phyloP scores from a whole-genome alignment of 2,888 invertebrate genomes.

The Stenurella melanura region DNA sequence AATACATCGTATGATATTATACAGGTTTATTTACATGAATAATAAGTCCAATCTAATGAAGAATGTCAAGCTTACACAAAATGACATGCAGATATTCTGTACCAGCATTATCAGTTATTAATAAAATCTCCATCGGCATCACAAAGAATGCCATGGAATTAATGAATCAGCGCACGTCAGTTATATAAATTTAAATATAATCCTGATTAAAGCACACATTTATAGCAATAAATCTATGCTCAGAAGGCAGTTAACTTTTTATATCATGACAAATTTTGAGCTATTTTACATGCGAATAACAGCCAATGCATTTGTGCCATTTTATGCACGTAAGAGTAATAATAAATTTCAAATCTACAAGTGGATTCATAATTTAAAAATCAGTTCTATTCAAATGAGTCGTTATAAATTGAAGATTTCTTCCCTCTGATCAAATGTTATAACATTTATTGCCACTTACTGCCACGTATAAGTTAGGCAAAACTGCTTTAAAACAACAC shows the following conservation, averaged over 20 bases:
- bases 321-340: conserved; percentile 45
- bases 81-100: background rate
- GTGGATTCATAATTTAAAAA: conserved; percentile 24
- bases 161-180: conserved; percentile 40
- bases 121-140: conserved; percentile 47
- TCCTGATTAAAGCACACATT: conserved; percentile 51
- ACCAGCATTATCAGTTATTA: conserved; percentile 36
- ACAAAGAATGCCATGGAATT: conserved; percentile 48
- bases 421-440: background rate
- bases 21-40: background rate
- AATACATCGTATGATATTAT: too few species aligned
- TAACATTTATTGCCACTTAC: background rate
- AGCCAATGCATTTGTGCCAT: conserved; percentile 31
- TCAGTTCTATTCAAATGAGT: conserved; percentile 27
- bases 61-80: conserved; percentile 2
- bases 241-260: conserved; percentile 48
- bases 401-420: background rate
- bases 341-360: conserved; percentile 44
- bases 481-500: too few species aligned
- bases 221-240: conserved; percentile 48
- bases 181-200: conserved; percentile 48
- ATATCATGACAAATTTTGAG: conserved; percentile 50
- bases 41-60: background rate
- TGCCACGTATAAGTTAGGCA: too few species aligned
- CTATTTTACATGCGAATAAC: conserved; percentile 49